phyloP scores from a whole-genome alignment of 2,888 invertebrate genomes.

The Orchestes rusci region DNA sequence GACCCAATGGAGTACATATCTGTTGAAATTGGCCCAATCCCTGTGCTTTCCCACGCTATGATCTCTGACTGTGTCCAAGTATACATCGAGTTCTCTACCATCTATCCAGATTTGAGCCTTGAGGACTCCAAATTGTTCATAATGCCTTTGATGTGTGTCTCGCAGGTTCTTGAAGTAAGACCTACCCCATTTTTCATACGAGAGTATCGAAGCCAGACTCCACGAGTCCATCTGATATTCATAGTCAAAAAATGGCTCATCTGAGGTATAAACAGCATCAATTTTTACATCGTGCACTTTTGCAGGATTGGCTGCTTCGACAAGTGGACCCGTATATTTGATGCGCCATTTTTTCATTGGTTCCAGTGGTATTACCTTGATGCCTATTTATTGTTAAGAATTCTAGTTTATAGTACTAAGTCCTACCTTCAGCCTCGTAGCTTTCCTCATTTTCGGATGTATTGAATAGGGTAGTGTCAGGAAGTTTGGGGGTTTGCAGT shows the following conservation, averaged over 20 bases:
- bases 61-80: slow-evolving; percentile 59
- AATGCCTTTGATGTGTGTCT: slow-evolving; percentile 69
- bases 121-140: slow-evolving; percentile 65
- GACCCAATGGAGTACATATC: slow-evolving; percentile 64
- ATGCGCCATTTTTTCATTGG: slow-evolving; percentile 67
- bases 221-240: slow-evolving; percentile 56
- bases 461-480: slow-evolving; percentile 51
- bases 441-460: slow-evolving; percentile 43
- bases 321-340: slow-evolving; percentile 57
- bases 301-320: slow-evolving; percentile 43
- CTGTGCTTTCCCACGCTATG: slow-evolving; percentile 58
- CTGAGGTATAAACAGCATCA: slow-evolving; percentile 54
- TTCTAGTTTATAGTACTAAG: neutral
- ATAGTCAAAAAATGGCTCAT: slow-evolving; percentile 58
- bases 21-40: slow-evolving; percentile 61
- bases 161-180: slow-evolving; percentile 59
- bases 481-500: slow-evolving; percentile 47
- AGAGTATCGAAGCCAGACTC: slow-evolving; percentile 56
- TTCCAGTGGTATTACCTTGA: slow-evolving; percentile 51
- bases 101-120: slow-evolving; percentile 51
- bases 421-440: slow-evolving; percentile 51
- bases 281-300: slow-evolving; percentile 49
- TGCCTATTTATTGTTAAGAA: slow-evolving; percentile 35
- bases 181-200: slow-evolving; percentile 60
- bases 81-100: slow-evolving; percentile 45